Conservation (phyloP, 2,888 invertebrate species). For the Sinelater perroti region DNA sequence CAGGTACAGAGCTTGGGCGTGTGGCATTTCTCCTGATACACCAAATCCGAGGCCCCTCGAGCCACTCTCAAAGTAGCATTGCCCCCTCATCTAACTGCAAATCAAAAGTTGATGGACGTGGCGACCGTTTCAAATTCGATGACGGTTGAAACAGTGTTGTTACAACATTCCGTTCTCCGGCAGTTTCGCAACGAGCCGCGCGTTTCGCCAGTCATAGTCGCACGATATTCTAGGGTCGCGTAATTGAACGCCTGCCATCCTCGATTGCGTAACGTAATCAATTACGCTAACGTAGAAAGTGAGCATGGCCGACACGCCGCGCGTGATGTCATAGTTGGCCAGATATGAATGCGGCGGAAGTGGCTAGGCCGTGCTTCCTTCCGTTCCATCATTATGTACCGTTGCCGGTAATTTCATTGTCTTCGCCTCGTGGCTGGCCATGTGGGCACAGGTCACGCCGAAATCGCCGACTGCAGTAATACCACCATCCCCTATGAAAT, state of each 20-base stretch:
- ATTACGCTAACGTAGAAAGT: constrained; percentile 30
- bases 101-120: no score
- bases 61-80: no score
- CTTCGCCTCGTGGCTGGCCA: constrained; percentile 6
- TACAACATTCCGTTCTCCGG: no score
- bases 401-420: constrained; percentile 13
- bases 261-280: constrained; percentile 32
- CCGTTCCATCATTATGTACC: constrained; percentile 27
- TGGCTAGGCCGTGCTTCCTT: constrained; percentile 40
- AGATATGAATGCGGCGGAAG: constrained; percentile 33
- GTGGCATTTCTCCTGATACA: no score
- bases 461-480: no score
- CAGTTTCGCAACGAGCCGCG: background rate
- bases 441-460: constrained; percentile 1
- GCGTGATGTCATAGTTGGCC: constrained; percentile 29
- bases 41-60: no score
- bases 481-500: no score
- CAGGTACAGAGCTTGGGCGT: no score
- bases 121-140: no score
- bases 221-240: background rate
- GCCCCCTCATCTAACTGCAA: no score
- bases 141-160: no score
- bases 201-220: background rate
- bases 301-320: constrained; percentile 17
- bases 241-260: constrained; percentile 24